Conservation (phyloP, 1,140 invertebrate species). For the Apis dorsata region DNA sequence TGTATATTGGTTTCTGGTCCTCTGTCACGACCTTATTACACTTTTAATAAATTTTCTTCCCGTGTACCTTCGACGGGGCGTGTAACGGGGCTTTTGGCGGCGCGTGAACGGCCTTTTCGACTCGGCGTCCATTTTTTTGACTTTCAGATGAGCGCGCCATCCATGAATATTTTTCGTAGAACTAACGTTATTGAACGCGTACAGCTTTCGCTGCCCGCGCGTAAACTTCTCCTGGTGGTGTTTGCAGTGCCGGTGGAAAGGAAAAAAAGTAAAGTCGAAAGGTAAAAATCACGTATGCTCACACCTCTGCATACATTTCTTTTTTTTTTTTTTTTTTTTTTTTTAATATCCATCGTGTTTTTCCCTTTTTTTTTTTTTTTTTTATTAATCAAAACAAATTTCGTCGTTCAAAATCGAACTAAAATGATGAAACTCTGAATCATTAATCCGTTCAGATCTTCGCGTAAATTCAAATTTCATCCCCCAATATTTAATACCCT, state of each 20-base stretch:
- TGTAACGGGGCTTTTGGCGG: conserved; percentile 17
- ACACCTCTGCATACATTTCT: not conserved
- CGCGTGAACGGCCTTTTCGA: conserved; percentile 3
- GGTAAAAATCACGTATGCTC: not conserved
- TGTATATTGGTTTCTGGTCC: not conserved
- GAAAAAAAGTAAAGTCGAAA: not conserved
- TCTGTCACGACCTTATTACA: conserved; percentile 19
- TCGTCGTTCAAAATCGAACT: too few species aligned
- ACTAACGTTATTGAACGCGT: conserved; percentile 36
- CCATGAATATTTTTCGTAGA: conserved; percentile 45
- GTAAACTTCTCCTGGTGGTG: conserved; percentile 25
- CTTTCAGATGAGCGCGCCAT: conserved; percentile 42
- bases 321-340: not conserved
- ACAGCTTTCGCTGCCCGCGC: conserved; percentile 3
- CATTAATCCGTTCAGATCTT: too few species aligned
- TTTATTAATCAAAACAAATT: not conserved
- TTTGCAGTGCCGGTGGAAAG: not conserved
- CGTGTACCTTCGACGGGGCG: not conserved
- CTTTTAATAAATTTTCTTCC: conserved; percentile 40
- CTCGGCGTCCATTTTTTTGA: conserved; percentile 36
- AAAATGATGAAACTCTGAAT: too few species aligned
- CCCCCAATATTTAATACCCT: too few species aligned
- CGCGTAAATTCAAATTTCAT: too few species aligned
- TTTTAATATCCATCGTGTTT: not conserved
- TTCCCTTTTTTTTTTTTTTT: not conserved